Conservation (phyloP, 2,113 vertebrate species). For the Pomatorhinus ruficollis region DNA sequence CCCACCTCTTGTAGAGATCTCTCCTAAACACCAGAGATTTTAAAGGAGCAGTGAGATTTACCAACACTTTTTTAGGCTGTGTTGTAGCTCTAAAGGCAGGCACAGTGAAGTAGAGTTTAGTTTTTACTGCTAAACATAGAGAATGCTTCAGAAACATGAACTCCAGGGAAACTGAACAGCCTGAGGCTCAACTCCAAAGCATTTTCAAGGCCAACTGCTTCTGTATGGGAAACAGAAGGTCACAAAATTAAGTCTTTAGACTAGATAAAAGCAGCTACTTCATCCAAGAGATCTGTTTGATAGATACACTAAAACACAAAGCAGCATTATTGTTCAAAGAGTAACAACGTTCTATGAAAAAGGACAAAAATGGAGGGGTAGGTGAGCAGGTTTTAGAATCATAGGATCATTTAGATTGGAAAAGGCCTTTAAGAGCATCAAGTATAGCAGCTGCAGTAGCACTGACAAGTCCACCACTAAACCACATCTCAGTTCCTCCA, state of each 20-base stretch:
- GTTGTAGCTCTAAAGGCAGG: neutral
- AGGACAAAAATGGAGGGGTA: neutral
- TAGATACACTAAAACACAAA: neutral
- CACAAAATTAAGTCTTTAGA: neutral
- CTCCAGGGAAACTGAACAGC: neutral
- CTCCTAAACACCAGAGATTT: neutral
- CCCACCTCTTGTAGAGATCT: neutral
- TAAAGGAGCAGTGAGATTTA: neutral
- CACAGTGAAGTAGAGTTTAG: accelerated
- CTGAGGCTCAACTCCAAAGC: neutral
- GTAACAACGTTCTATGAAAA: neutral
- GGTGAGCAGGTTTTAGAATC: neutral
- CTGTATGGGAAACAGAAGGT: neutral
- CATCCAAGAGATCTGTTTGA: neutral
- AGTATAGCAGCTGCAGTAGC: neutral
- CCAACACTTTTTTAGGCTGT: neutral
- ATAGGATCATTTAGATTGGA: neutral
- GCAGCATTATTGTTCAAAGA: neutral
- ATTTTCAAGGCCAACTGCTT: neutral
- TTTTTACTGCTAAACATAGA: neutral
- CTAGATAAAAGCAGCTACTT: neutral
- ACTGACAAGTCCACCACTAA: neutral
- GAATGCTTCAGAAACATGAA: neutral
- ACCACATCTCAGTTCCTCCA: neutral
- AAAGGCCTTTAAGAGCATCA: neutral